A percentile compares a stretch with the other conserved stretches of the same genome.
These are phyloP conservation scores for Xiphophorus birchmanni DNA, from an alignment of 2,797 vertebrate genomes.

Conservation along the genomic window DNA sequence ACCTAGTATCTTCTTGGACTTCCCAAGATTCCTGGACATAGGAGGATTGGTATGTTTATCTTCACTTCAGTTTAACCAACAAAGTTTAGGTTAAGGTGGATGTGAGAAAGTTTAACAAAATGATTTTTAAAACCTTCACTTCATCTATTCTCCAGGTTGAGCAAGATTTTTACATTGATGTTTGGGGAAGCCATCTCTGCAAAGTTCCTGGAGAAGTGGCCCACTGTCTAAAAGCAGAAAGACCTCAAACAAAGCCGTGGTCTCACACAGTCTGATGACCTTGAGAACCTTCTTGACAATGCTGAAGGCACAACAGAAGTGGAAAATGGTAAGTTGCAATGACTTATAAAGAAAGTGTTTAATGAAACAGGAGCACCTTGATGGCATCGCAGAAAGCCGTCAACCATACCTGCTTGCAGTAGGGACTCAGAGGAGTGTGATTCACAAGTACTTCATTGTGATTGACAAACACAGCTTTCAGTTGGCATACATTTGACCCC, in stretches of 20 bases:
- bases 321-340: conserved; percentile 2
- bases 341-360: background rate
- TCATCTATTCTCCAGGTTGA: background rate
- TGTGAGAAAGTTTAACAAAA: background rate
- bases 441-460: conserved; percentile 37
- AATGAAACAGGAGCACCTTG: background rate
- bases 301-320: conserved; percentile 4
- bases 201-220: too few relatives aligned
- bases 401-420: conserved; percentile 36
- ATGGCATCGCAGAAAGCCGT: conserved; percentile 19
- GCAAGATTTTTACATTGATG: too few relatives aligned
- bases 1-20: conserved; percentile 22
- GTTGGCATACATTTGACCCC: too few relatives aligned
- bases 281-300: background rate
- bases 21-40: conserved; percentile 40
- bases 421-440: conserved; percentile 1
- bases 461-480: conserved; percentile 6
- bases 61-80: background rate
- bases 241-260: conserved; percentile 22
- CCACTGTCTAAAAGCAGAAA: conserved; percentile 3
- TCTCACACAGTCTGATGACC: conserved; percentile 4
- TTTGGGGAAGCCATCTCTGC: too few relatives aligned
- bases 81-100: background rate
- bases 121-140: background rate
- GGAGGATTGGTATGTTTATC: conserved; percentile 16